Evolutionary conservation across 2,797 vertebrate species (phyloP).

Genomic region (Salarias fasciatus): DNA sequence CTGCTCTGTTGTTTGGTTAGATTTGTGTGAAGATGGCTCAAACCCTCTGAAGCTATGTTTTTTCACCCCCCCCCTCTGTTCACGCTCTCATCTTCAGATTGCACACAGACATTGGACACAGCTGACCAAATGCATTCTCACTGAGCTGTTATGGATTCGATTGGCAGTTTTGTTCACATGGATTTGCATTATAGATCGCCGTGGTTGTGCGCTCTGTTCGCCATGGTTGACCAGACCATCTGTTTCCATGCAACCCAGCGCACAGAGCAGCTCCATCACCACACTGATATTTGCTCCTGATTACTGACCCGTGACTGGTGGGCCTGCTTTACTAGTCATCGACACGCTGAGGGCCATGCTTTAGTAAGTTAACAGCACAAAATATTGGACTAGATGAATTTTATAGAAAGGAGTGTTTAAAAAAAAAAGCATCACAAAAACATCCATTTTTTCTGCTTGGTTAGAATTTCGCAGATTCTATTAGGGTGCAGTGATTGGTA

Average conservation of each 20-base stretch:
- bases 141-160: constrained; percentile 20
- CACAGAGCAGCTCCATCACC: constrained; percentile 38
- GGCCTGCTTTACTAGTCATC: constrained; percentile 41
- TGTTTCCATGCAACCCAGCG: constrained; percentile 54
- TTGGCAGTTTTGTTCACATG: constrained; percentile 37
- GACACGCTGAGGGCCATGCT: constrained; percentile 43
- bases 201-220: constrained; percentile 45
- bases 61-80: background rate
- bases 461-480: too few relatives aligned
- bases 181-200: constrained; percentile 56
- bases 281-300: constrained; percentile 58
- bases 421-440: background rate
- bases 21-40: background rate
- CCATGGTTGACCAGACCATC: constrained; percentile 40
- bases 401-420: background rate
- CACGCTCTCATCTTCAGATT: too few relatives aligned
- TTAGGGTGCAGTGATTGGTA: too few relatives aligned
- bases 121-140: background rate
- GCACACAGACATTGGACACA: constrained; percentile 1
- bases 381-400: constrained; percentile 6
- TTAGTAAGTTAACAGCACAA: constrained; percentile 28
- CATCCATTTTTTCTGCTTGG: too few relatives aligned
- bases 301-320: constrained; percentile 52
- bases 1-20: constrained; percentile 13
- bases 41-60: background rate